Base-by-base conservation (phyloP, 2,797 vertebrate genomes). In the Zenarchopterus dispar region DNA sequence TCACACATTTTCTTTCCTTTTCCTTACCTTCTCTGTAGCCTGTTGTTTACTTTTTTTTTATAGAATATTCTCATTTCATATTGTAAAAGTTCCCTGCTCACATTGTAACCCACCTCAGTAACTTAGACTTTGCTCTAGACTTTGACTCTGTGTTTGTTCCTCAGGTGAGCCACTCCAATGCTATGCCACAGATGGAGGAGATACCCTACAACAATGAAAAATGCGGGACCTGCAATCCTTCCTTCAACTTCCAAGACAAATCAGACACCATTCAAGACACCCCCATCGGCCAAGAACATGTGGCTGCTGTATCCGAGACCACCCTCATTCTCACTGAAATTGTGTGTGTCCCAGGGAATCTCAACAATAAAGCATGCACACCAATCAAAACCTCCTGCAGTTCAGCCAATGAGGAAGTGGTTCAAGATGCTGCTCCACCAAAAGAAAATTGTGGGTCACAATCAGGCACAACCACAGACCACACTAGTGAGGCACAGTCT, bases 101-200 rank as follows among this genome's bases (percentile, higher is more conserved):
- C 17, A 45, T 18, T 45, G n/a, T n/a, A 8, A 45, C 4, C n/a
- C 8, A 21, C 21, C 17, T 19, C 13, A 39, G 21, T 17, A 36
- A 18, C 5, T 53, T 1, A 19, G 9, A 13, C 0, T 19, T 19
- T 21, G 23, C 36, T 1, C 0, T 22, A 31, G 19, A n/a, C 33
- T n/a, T n/a, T 16, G 10, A 8, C 7, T 24, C 3, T 68, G 21
- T 75, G 59, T 47, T 83, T 60, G 3, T 67, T 73, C 53, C 23
- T 45, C 72, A 94, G 94, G 77, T 84, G 58, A 93, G 86, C 67
- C 87, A 92, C 4, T 67, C 69, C 8, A 80, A 68, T 53, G 36
- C 80, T 0, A 70, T 82, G 70, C 56, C 84, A 0, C 67, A 84
- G 9, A 78, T 75, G 13, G 92, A 92, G 23, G 90, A 92, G 16